Evolutionary conservation across 2,113 vertebrate species (phyloP).

Genomic region (Saguinus imperator): DNA sequence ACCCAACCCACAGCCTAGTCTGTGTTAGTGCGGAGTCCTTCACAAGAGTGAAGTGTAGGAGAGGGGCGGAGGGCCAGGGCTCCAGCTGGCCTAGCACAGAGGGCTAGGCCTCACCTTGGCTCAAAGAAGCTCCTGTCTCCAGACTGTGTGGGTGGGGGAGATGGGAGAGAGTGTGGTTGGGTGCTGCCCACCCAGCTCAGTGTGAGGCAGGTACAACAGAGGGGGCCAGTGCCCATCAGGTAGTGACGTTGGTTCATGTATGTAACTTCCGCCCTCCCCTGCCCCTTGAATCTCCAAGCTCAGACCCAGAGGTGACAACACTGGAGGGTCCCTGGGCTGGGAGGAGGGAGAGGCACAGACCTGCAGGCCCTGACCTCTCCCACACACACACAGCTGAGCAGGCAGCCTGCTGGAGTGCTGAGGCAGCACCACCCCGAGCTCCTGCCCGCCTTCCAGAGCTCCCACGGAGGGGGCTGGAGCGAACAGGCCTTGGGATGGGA

Average conservation of each 20-base stretch:
- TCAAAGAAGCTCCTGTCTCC: neutral
- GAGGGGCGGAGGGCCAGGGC: neutral
- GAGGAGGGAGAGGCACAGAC: neutral
- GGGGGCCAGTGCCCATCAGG: neutral
- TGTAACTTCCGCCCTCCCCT: neutral
- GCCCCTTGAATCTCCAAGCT: neutral
- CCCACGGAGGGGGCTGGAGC: neutral
- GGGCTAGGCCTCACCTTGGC: neutral
- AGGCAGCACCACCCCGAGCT: constrained; percentile 17
- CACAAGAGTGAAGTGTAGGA: neutral
- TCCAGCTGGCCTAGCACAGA: neutral
- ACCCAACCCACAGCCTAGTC: neutral
- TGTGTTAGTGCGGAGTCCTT: neutral
- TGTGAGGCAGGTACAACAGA: neutral
- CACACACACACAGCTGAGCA: constrained; percentile 39
- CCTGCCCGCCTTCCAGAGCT: neutral
- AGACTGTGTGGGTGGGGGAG: neutral
- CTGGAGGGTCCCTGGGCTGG: constrained; percentile 24
- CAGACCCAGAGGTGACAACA: neutral
- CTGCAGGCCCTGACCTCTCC: neutral
- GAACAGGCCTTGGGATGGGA: neutral
- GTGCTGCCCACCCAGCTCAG: neutral
- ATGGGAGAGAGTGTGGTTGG: neutral
- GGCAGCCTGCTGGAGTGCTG: constrained; percentile 46
- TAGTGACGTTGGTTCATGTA: neutral